These are phyloP conservation scores for Orthosia incerta DNA, from an alignment of 2,888 invertebrate genomes.

Conservation along the genomic window DNA sequence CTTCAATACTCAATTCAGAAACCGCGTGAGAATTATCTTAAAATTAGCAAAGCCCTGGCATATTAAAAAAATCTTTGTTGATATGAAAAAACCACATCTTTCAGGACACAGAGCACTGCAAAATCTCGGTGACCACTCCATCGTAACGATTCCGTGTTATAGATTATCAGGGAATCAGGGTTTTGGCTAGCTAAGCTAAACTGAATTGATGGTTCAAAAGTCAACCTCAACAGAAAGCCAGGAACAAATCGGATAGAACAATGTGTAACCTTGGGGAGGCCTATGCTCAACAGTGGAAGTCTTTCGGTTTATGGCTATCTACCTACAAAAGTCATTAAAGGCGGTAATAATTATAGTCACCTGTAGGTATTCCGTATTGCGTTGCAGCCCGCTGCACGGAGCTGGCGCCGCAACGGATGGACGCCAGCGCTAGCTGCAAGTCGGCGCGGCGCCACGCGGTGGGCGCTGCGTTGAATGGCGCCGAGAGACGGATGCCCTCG, in stretches of 20 bases:
- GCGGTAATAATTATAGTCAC: slow-evolving; percentile 69
- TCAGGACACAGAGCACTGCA: no score
- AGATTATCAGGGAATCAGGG: not conserved
- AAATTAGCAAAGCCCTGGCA: not conserved
- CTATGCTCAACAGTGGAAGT: no score
- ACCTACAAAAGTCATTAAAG: no score
- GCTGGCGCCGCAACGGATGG: slow-evolving; percentile 95
- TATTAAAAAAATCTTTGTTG: not conserved
- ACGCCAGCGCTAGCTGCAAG: slow-evolving; percentile 95
- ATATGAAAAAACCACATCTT: not conserved
- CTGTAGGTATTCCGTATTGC: slow-evolving; percentile 97
- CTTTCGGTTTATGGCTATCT: no score
- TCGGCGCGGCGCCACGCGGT: slow-evolving; percentile 97
- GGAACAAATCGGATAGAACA: not conserved
- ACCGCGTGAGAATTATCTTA: no score
- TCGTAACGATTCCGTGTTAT: no score
- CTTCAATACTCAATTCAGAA: no score
- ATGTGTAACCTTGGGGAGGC: no score
- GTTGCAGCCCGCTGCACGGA: slow-evolving; percentile 96
- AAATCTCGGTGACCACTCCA: no score
- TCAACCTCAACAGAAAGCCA: not conserved
- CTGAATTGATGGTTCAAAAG: not conserved
- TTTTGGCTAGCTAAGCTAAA: not conserved
- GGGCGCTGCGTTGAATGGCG: slow-evolving; percentile 97
- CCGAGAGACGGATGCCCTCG: slow-evolving; percentile 96